These are phyloP conservation scores for Cephalopachus bancanus DNA, from an alignment of 2,797 vertebrate species.

Conservation along the genomic window DNA sequence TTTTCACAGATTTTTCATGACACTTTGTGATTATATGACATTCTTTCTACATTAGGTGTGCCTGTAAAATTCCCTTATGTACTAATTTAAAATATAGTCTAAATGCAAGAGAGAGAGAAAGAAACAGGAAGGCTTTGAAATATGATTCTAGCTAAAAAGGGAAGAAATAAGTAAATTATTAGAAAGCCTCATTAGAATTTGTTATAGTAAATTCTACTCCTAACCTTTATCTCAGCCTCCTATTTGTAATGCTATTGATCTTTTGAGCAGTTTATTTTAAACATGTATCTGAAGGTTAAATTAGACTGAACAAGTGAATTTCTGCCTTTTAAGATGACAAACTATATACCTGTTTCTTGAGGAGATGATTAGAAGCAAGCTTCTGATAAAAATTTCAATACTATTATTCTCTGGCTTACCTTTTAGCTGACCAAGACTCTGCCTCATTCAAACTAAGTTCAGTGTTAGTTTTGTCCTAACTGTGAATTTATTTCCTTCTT, in stretches of 20 bases:
- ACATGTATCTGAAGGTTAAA: slow-evolving; percentile 70
- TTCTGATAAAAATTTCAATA: background rate
- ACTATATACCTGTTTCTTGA: slow-evolving; percentile 26
- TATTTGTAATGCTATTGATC: slow-evolving; percentile 70
- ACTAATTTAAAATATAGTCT: slow-evolving; percentile 39
- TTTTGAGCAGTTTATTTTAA: slow-evolving; percentile 68
- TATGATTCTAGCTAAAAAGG: slow-evolving; percentile 35
- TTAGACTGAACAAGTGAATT: slow-evolving; percentile 67
- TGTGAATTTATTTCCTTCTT: slow-evolving; percentile 5
- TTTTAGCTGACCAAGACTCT: background rate
- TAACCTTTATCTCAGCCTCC: slow-evolving; percentile 63
- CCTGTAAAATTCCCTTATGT: slow-evolving; percentile 16
- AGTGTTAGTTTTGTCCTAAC: background rate
- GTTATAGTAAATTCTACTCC: slow-evolving; percentile 27
- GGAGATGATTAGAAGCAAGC: background rate
- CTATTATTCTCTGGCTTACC: background rate
- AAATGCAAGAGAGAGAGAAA: background rate
- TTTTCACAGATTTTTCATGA: background rate
- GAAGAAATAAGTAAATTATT: slow-evolving; percentile 72
- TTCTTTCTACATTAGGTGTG: background rate
- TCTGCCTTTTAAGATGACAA: slow-evolving; percentile 69
- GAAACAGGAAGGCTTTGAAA: background rate
- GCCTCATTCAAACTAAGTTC: background rate
- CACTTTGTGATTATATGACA: background rate
- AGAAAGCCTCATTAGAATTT: slow-evolving; percentile 53